Conservation (phyloP, 2,797 vertebrate genomes). For the Rhodeus uyekii region DNA sequence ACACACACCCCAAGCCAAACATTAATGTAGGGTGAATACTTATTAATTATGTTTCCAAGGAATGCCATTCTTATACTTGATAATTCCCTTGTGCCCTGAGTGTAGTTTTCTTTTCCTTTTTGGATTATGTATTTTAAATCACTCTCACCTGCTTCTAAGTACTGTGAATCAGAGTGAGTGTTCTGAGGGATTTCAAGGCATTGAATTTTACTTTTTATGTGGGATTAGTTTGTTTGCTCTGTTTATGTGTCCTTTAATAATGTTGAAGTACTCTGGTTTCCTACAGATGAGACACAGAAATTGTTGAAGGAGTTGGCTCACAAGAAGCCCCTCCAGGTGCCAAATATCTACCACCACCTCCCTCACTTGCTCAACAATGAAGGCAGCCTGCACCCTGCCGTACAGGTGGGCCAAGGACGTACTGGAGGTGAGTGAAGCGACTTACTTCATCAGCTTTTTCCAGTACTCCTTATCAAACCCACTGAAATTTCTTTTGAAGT, state of each 20-base stretch:
- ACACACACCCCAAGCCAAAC: neutral
- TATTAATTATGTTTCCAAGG: neutral
- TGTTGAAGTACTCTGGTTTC: neutral
- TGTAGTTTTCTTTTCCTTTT: neutral
- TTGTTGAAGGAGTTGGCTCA: constrained; percentile 92
- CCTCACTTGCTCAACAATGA: constrained; percentile 98
- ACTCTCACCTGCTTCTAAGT: neutral
- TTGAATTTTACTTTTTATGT: neutral
- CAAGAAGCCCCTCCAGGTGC: constrained; percentile 94
- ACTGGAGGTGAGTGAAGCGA: constrained; percentile 84
- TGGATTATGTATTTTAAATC: neutral
- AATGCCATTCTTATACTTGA: neutral
- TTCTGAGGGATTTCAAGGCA: neutral
- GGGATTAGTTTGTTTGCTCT: neutral
- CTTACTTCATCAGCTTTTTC: neutral
- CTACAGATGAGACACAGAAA: constrained; percentile 92
- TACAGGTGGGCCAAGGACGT: constrained; percentile 91
- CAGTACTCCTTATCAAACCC: neutral
- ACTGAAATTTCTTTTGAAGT: neutral
- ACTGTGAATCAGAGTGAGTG: neutral
- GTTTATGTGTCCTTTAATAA: neutral
- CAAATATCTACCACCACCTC: constrained; percentile 98
- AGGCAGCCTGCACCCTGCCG: constrained; percentile 93
- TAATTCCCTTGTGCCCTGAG: neutral
- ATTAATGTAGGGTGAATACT: neutral